Evolutionary conservation across 2,888 invertebrate genomes (phyloP).

Genomic region (Eugnorisma glareosa): DNA sequence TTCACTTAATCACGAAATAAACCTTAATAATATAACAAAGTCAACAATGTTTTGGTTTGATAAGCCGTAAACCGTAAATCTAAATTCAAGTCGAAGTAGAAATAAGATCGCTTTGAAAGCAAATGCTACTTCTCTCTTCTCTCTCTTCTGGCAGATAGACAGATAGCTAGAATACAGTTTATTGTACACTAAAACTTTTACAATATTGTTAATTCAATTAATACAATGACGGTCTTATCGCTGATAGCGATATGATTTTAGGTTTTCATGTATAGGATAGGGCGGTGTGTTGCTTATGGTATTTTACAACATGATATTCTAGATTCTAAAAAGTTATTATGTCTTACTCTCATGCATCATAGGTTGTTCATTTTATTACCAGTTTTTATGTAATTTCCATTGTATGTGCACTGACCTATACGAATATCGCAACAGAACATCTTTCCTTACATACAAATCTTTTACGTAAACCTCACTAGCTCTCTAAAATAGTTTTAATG

Average conservation of each 20-base stretch:
- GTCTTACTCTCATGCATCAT: constrained; percentile 1
- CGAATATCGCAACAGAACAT: constrained; percentile 43
- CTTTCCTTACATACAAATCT: constrained; percentile 24
- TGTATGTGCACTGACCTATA: constrained; percentile 36
- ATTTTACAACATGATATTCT: neutral
- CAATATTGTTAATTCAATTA: too few species aligned
- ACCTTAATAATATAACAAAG: neutral
- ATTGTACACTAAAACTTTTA: too few species aligned
- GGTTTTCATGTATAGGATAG: too few species aligned
- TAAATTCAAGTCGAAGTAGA: neutral
- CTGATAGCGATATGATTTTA: neutral
- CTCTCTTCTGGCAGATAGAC: too few species aligned
- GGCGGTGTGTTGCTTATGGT: too few species aligned
- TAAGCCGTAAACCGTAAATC: too few species aligned
- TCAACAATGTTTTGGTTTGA: too few species aligned
- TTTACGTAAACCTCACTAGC: constrained; percentile 40
- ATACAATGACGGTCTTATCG: too few species aligned
- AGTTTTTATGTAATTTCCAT: constrained; percentile 34
- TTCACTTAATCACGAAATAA: neutral
- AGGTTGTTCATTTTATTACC: constrained; percentile 6
- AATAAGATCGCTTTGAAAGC: neutral
- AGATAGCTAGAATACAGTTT: too few species aligned
- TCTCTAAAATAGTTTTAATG: constrained; percentile 19
- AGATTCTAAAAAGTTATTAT: neutral
- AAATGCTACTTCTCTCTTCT: too few species aligned